Base-by-base conservation (phyloP, 2,888 invertebrate genomes). In the Allacma fusca region DNA sequence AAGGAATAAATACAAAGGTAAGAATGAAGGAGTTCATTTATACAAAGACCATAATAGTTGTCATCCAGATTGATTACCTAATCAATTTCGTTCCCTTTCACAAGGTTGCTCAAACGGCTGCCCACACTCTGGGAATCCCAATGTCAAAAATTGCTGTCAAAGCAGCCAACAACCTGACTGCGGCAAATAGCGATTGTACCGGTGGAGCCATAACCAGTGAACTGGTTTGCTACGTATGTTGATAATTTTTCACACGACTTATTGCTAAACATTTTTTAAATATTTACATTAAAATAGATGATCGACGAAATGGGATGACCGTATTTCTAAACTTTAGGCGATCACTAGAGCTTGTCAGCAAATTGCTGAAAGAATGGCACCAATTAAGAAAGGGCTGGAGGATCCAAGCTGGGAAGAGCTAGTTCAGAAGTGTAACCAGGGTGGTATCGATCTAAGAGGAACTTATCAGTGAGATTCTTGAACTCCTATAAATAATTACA, bases 1-100 rank as follows among this genome's bases (percentile, higher is more conserved):
- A 88, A 81, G 88, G 88, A 9, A 85, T 88, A 77, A 88, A 88
- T 80, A 88, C 88, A 0, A 88, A 88, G 86, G 87, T 87, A 44
- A n/a, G 57, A 59, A n/a, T n/a, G n/a, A n/a, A 70, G 40, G 5
- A 43, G 16, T 34, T 69, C 2, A 12, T 9, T 40, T 4, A 28
- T n/a, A n/a, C n/a, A 69, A n/a, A n/a, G n/a, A 34, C 9, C 34
- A 34, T 34, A 34, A 34, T 34, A 34, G 4, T 34, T n/a, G n/a
- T n/a, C n/a, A n/a, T n/a, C n/a, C n/a, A n/a, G n/a, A n/a, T n/a
- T n/a, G n/a, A n/a, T n/a, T n/a, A n/a, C n/a, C n/a, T n/a, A n/a
- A 34, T 34, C 34, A 9, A 9, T 9, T 4, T 34, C 34, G 5
- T n/a, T 50, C 2, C 16, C 1, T 40, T 68, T 44, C 50, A n/a